These are phyloP conservation scores for Sclerodermus sp. DNA, from an alignment of 2,888 invertebrate species.

Conservation along the genomic window DNA sequence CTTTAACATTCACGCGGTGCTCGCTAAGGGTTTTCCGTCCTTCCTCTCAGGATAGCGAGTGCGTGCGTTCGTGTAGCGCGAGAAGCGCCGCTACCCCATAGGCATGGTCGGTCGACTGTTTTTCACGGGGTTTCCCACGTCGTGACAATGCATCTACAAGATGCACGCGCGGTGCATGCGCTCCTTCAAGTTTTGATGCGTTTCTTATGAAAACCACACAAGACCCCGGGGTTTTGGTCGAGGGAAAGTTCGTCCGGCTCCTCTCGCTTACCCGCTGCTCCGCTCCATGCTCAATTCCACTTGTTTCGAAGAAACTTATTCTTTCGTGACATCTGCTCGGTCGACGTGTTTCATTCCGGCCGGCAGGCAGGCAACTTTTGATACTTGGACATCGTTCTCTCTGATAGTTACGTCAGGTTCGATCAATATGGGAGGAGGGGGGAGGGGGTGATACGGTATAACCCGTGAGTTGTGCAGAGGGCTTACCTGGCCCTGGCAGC, in stretches of 20 bases:
- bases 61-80: too few species aligned
- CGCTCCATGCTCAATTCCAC: slow-evolving; percentile 7
- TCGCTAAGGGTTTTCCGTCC: too few species aligned
- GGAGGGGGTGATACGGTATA: too few species aligned
- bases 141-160: not conserved
- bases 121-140: not conserved
- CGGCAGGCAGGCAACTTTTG: not conserved
- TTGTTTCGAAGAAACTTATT: slow-evolving; percentile 11
- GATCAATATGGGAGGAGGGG: too few species aligned
- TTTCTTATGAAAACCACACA: not conserved
- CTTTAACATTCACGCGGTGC: too few species aligned
- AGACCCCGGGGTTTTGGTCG: not conserved
- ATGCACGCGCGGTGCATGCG: not conserved
- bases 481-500: too few species aligned
- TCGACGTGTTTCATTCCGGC: not conserved
- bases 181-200: slow-evolving; percentile 3
- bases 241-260: slow-evolving; percentile 6
- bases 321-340: not conserved
- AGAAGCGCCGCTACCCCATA: too few species aligned
- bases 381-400: not conserved
- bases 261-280: not conserved
- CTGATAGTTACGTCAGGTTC: too few species aligned
- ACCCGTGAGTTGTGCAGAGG: too few species aligned
- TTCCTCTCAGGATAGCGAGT: too few species aligned
- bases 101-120: too few species aligned